Percentiles rank a stretch among this genome's conserved stretches.
phyloP scores from a whole-genome alignment of 2,888 invertebrate species.

The Beris morrisii region DNA sequence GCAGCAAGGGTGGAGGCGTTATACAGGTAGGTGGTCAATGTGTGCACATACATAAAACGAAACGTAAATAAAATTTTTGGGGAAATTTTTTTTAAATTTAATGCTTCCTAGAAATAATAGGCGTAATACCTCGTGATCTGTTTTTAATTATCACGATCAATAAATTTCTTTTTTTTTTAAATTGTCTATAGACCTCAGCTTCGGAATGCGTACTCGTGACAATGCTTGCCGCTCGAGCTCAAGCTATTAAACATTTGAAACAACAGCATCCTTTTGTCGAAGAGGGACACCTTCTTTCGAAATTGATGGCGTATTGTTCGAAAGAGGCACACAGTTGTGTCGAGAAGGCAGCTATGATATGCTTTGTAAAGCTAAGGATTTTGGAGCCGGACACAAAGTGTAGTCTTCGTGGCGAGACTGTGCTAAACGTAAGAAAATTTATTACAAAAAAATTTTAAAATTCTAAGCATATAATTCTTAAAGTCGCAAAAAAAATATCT shows the following conservation, averaged over 20 bases:
- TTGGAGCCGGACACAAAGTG: conserved; percentile 85
- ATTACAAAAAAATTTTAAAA: background rate
- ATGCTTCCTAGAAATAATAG: background rate
- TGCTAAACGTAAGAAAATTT: conserved; percentile 66
- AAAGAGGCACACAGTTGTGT: conserved; percentile 91
- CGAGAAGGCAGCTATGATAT: conserved; percentile 93
- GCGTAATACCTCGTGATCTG: background rate
- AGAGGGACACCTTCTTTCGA: conserved; percentile 86
- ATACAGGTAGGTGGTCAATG: conserved; percentile 70
- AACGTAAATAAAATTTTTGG: too few relatives aligned
- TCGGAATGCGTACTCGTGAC: conserved; percentile 93
- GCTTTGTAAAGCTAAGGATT: conserved; percentile 86
- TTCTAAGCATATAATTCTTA: background rate
- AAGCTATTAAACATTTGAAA: conserved; percentile 82
- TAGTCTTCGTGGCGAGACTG: conserved; percentile 75
- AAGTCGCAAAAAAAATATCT: background rate
- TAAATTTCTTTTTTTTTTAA: background rate
- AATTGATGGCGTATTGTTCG: conserved; percentile 90
- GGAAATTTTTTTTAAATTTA: background rate
- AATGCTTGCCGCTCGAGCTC: conserved; percentile 89
- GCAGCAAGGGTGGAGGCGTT: conserved; percentile 90
- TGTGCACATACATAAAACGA: background rate
- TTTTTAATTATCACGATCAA: background rate
- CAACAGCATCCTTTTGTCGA: conserved; percentile 83
- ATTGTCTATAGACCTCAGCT: conserved; percentile 76